Conservation (phyloP, 1,140 invertebrate species). For the Galendromus occidentalis region DNA sequence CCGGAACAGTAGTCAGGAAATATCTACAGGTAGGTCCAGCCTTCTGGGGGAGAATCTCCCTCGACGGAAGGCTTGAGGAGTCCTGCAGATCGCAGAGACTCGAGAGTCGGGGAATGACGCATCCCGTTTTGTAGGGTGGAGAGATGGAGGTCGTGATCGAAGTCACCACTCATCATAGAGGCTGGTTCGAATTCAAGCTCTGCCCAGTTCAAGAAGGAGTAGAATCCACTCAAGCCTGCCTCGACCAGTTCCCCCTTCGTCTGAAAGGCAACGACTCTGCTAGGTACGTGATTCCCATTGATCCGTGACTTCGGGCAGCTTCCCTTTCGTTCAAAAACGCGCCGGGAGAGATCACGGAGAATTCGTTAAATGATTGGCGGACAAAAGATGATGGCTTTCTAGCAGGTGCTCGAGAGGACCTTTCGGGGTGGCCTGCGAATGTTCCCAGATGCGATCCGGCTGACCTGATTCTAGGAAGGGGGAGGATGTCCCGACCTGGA, state of each 20-base stretch:
- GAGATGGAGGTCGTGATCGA: not conserved
- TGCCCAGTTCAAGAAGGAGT: constrained; percentile 19
- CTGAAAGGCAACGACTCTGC: constrained; percentile 12
- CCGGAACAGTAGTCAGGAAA: constrained; percentile 19
- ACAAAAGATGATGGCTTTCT: not conserved
- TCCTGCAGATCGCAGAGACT: no score
- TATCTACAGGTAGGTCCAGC: constrained; percentile 17
- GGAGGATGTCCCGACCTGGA: no score
- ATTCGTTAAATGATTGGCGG: no score
- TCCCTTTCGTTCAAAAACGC: no score
- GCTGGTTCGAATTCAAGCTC: constrained; percentile 22
- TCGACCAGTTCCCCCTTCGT: constrained; percentile 18
- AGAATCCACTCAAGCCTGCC: constrained; percentile 20
- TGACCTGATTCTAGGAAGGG: no score
- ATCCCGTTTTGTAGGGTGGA: no score
- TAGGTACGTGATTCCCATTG: not conserved
- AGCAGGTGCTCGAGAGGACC: not conserved
- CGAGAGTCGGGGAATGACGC: no score
- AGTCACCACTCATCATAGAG: constrained; percentile 19
- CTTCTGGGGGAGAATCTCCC: no score
- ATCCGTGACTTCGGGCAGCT: constrained; percentile 8
- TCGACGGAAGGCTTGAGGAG: no score
- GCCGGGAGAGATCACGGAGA: no score
- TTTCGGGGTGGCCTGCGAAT: no score
- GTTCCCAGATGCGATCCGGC: no score